phyloP scores from a whole-genome alignment of 2,888 invertebrate genomes.

The Drosophila colorata region DNA sequence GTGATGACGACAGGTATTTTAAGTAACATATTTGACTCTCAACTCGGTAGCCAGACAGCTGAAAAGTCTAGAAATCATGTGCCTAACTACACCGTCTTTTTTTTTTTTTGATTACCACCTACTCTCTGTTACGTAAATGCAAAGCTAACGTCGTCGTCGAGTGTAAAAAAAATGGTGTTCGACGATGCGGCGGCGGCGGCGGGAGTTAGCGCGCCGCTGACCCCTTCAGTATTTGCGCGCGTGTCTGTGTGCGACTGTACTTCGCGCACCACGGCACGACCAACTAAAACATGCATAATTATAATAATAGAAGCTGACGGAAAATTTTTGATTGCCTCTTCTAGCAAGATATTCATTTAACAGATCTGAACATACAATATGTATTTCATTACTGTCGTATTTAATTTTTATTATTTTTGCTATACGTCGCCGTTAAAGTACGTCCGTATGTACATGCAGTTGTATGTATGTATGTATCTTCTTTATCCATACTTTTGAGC shows the following conservation, averaged over 20 bases:
- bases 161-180: slow-evolving; percentile 61
- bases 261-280: slow-evolving; percentile 42
- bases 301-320: slow-evolving; percentile 62
- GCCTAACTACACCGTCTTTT: slow-evolving; percentile 62
- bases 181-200: slow-evolving; percentile 39
- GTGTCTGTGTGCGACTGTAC: slow-evolving; percentile 82
- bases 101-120: slow-evolving; percentile 58
- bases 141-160: slow-evolving; percentile 74
- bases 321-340: slow-evolving; percentile 25
- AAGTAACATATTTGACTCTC: slow-evolving; percentile 28
- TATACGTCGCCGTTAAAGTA: slow-evolving; percentile 6
- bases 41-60: slow-evolving; percentile 26
- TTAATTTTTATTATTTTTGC: slow-evolving; percentile 2
- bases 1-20: slow-evolving; percentile 92
- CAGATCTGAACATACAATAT: slow-evolving; percentile 20
- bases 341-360: slow-evolving; percentile 25
- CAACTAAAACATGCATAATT: slow-evolving; percentile 41
- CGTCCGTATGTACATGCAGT: neutral
- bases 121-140: slow-evolving; percentile 77
- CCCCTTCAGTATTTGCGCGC: slow-evolving; percentile 73
- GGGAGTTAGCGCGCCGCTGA: slow-evolving; percentile 63
- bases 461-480: slow-evolving; percentile 6
- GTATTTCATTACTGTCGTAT: slow-evolving; percentile 19
- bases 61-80: slow-evolving; percentile 59
- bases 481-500: slow-evolving; percentile 18